Conservation (phyloP, 2,888 invertebrate genomes). For the Tillus elongatus region DNA sequence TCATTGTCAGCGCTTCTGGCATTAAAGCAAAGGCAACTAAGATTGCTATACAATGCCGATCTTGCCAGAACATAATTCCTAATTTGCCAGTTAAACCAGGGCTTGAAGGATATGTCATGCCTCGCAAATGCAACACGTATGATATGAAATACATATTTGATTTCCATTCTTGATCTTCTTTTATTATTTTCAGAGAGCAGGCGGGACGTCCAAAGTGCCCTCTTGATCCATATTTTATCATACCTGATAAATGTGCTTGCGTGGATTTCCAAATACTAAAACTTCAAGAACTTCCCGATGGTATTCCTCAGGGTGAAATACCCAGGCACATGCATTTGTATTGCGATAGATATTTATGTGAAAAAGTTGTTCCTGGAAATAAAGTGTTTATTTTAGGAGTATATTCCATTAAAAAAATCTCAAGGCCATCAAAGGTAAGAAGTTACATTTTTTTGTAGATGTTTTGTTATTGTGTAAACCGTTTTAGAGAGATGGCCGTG, state of each 20-base stretch:
- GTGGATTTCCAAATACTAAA: constrained; percentile 98
- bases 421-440: constrained; percentile 51
- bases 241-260: constrained; percentile 95
- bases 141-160: constrained; percentile 29
- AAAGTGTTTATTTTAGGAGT: constrained; percentile 88
- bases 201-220: constrained; percentile 89
- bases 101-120: constrained; percentile 90
- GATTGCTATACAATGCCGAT: constrained; percentile 91
- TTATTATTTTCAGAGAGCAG: constrained; percentile 60
- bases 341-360: constrained; percentile 88
- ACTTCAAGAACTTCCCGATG: constrained; percentile 91
- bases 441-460: not conserved
- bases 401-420: constrained; percentile 87
- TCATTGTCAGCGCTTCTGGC: constrained; percentile 87
- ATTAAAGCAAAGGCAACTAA: constrained; percentile 92
- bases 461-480: constrained; percentile 25
- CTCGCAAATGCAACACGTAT: constrained; percentile 88
- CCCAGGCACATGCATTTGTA: constrained; percentile 92
- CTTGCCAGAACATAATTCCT: constrained; percentile 80
- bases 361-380: constrained; percentile 93
- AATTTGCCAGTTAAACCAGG: constrained; percentile 90
- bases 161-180: not conserved
- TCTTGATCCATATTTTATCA: constrained; percentile 93
- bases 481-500: constrained; percentile 62
- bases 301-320: constrained; percentile 94